These are phyloP conservation scores for Campylorhamphus procurvoides DNA, from an alignment of 2,113 vertebrate species.

Conservation along the genomic window DNA sequence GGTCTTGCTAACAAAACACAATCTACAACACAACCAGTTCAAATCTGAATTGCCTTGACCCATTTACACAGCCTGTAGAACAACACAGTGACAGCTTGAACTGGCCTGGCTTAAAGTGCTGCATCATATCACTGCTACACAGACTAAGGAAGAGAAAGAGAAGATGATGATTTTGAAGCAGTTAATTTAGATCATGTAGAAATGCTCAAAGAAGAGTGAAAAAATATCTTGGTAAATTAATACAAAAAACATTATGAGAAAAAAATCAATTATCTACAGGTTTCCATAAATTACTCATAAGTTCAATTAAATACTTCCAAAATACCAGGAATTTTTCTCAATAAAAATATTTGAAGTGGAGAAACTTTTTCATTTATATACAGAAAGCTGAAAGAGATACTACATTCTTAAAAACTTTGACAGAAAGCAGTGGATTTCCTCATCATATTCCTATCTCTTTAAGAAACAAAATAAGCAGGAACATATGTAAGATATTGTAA, in stretches of 20 bases:
- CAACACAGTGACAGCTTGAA: background rate
- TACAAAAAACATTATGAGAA: background rate
- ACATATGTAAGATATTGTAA: background rate
- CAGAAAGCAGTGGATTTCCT: background rate
- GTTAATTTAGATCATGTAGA: background rate
- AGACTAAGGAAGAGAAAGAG: background rate
- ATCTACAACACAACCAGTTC: background rate
- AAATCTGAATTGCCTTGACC: background rate
- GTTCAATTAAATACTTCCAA: background rate
- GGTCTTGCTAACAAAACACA: background rate
- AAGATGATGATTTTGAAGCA: background rate
- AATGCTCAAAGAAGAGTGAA: background rate
- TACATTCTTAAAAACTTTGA: background rate
- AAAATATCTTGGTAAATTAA: background rate
- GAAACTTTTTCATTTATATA: background rate
- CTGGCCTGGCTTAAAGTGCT: background rate
- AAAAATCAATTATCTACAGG: background rate
- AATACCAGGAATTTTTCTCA: background rate
- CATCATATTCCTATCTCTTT: background rate
- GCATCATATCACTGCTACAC: background rate
- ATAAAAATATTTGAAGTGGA: background rate
- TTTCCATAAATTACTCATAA: background rate
- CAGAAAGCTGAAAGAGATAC: background rate
- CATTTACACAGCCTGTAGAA: background rate
- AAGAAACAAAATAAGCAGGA: background rate